Base-by-base conservation (phyloP, 2,888 invertebrate genomes). In the Apamea sordens region DNA sequence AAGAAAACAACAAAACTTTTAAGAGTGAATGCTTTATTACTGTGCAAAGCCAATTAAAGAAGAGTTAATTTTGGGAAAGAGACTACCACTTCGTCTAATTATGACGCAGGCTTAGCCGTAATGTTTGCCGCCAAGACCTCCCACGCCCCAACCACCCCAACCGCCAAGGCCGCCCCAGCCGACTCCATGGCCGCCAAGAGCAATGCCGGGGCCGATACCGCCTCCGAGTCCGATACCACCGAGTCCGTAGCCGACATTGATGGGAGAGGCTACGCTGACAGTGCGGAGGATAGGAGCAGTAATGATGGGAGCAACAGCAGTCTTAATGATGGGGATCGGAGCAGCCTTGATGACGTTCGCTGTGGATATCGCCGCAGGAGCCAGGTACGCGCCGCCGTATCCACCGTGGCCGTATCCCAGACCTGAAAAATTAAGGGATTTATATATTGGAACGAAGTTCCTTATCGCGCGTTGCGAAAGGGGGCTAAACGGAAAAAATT, bases 361-460 rank as follows among this genome's bases (percentile, higher is more conserved):
- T 56, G 94, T 92, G 59, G 96, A 96, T 70, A 96, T 91, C 61
- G 95, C 94, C 2, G 95, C 94, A 0, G 95, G 95, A 5, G 94
- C 92, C 47, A 91, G 2, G 68, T 71, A 56, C 3, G 82, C 82
- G 28, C 86, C 82, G 50, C 88, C 67, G 65, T 80, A 65, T 63
- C 84, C 87, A 21, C 85, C 63, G 28, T 79, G 47, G 24, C 85
- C 85, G 11, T 77, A 80, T 18, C 91, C 89, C 28, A 84, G 59
- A 65, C 89, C 90, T 92, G 77, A 11, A 80, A 85, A 24, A n/a
- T 28, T 11, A 18, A 18, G 24, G 6, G 7, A 47, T 74, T 61
- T 18, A 59, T 41, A 50, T 24, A 0, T 18, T n/a, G n/a, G n/a
- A n/a, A n/a, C n/a, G n/a, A n/a, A n/a, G n/a, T n/a, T n/a, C n/a